Evolutionary conservation across 2,888 invertebrate genomes (phyloP).

Genomic region (Dusona sp.): DNA sequence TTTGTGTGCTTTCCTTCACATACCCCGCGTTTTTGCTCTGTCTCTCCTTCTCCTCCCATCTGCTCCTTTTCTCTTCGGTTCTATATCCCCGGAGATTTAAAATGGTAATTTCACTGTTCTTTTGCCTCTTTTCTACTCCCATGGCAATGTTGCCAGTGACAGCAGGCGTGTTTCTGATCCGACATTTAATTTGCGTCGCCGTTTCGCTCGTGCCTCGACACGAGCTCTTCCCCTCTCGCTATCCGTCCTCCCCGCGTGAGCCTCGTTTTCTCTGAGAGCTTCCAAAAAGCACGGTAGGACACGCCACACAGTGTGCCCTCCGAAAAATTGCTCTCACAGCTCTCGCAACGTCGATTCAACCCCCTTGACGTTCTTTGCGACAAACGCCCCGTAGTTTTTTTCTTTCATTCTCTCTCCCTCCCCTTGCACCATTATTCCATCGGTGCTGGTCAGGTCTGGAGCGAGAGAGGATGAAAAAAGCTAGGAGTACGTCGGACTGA

Average conservation of each 20-base stretch:
- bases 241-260: constrained; percentile 52
- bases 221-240: constrained; percentile 43
- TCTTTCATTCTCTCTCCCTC: constrained; percentile 3
- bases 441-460: constrained; percentile 29
- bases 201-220: constrained; percentile 67
- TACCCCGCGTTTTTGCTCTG: constrained; percentile 5
- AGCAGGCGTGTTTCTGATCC: constrained; percentile 77
- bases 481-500: constrained; percentile 39
- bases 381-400: constrained; percentile 35
- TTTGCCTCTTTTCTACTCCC: constrained; percentile 69
- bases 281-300: constrained; percentile 42
- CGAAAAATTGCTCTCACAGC: constrained; percentile 56
- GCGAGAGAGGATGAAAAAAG: constrained; percentile 22
- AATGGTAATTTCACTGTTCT: constrained; percentile 75
- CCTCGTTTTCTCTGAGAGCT: constrained; percentile 54
- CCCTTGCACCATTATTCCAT: constrained; percentile 33
- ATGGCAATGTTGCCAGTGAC: constrained; percentile 76
- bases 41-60: constrained; percentile 16
- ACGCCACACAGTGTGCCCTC: constrained; percentile 29
- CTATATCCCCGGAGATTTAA: constrained; percentile 71
- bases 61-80: constrained; percentile 28
- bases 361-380: constrained; percentile 40
- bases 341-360: constrained; percentile 19
- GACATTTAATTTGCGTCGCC: constrained; percentile 79
- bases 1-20: constrained; percentile 21